Conservation (phyloP, 2,113 vertebrate species). For the Penelope pileata region DNA sequence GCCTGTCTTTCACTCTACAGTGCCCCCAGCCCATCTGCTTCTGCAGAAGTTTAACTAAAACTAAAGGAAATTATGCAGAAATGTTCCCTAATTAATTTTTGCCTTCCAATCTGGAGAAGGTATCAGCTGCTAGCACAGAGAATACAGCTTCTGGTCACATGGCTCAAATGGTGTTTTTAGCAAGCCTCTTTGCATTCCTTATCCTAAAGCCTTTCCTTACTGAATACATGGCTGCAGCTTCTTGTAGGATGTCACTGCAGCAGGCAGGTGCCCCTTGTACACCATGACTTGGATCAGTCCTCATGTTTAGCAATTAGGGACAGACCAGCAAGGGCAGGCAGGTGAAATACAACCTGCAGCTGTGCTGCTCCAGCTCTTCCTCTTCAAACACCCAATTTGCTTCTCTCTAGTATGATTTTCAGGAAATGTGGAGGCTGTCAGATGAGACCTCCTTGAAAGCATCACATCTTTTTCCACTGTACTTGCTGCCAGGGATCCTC, state of each 20-base stretch:
- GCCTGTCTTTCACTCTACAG: not conserved
- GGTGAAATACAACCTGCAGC: not conserved
- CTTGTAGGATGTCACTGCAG: not conserved
- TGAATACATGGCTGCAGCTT: not conserved
- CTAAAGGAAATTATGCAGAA: not conserved
- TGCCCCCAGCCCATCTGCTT: not conserved
- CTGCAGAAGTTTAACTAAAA: not conserved
- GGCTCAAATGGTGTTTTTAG: accelerated
- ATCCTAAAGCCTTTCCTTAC: not conserved
- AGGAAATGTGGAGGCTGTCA: not conserved
- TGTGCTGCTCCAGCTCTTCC: not conserved
- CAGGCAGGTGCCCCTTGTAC: not conserved
- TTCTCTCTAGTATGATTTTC: not conserved
- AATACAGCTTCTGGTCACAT: not conserved
- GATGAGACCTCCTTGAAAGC: not conserved
- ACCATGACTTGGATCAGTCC: not conserved
- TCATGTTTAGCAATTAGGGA: not conserved
- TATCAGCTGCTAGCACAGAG: accelerated
- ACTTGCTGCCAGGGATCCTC: not conserved
- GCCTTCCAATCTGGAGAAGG: not conserved
- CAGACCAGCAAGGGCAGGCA: not conserved
- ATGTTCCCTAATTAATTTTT: not conserved
- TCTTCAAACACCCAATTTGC: not conserved
- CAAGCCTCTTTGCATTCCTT: not conserved
- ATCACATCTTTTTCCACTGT: not conserved